phyloP scores from a whole-genome alignment of 1,140 invertebrate genomes.

The Gryllus bimaculatus region DNA sequence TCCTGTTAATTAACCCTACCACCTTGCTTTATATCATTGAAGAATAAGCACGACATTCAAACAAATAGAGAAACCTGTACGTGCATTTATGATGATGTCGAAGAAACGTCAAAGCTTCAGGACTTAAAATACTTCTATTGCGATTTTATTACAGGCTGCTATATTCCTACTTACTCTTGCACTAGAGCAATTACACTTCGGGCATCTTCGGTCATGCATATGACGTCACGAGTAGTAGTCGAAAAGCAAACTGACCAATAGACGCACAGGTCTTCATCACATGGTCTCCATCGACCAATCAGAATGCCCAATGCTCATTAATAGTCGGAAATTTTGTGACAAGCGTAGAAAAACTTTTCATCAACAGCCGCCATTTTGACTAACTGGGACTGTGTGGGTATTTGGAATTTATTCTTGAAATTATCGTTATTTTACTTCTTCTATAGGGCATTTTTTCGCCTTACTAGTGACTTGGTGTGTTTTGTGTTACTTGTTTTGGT shows the following conservation, averaged over 20 bases:
- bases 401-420: slow-evolving; percentile 53
- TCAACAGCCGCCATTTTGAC: slow-evolving; percentile 87
- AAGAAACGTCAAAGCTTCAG: too few species aligned
- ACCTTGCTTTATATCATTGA: too few species aligned
- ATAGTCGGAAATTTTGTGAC: slow-evolving; percentile 75
- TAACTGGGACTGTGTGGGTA: slow-evolving; percentile 60
- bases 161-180: slow-evolving; percentile 23
- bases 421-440: slow-evolving; percentile 47
- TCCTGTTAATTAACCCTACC: too few species aligned
- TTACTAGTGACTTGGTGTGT: slow-evolving; percentile 29
- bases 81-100: too few species aligned
- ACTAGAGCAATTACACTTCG: slow-evolving; percentile 28
- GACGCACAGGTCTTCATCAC: slow-evolving; percentile 32
- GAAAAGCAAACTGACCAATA: slow-evolving; percentile 26
- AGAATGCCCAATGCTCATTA: slow-evolving; percentile 36
- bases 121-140: not conserved
- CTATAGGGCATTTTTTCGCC: slow-evolving; percentile 33
- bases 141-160: slow-evolving; percentile 2
- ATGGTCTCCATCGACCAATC: slow-evolving; percentile 47
- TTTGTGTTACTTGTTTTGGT: slow-evolving; percentile 29
- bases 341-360: slow-evolving; percentile 85
- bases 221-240: slow-evolving; percentile 27
- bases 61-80: too few species aligned
- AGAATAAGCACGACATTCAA: too few species aligned
- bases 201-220: slow-evolving; percentile 24